These are phyloP conservation scores for Habropoda laboriosa DNA, from an alignment of 1,140 invertebrate species.

Conservation along the genomic window DNA sequence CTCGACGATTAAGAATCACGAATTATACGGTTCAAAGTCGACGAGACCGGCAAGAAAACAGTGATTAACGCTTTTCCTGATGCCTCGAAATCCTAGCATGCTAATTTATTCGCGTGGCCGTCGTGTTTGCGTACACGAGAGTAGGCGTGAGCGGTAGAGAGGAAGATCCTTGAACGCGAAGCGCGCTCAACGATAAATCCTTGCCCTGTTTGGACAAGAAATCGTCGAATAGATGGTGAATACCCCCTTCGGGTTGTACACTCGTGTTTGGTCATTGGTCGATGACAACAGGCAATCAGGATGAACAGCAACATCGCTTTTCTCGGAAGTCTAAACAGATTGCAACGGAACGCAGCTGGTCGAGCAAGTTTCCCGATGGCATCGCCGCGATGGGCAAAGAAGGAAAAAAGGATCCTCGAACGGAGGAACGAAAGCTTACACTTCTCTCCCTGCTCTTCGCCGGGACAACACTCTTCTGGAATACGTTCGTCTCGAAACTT, in stretches of 20 bases:
- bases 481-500: not conserved
- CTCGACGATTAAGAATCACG: not conserved
- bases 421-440: not conserved
- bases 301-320: conserved; percentile 10
- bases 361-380: conserved; percentile 52
- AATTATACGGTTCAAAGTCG: conserved; percentile 1
- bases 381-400: conserved; percentile 7
- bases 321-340: conserved; percentile 40
- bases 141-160: not conserved
- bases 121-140: too few relatives aligned
- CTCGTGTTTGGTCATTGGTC: not conserved
- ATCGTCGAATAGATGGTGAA: not conserved
- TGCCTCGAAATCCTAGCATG: not conserved
- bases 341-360: conserved; percentile 20
- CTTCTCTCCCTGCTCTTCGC: not conserved
- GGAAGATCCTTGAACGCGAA: not conserved
- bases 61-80: not conserved
- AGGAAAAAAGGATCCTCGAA: not conserved
- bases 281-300: conserved; percentile 1
- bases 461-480: not conserved
- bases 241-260: not conserved
- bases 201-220: not conserved
- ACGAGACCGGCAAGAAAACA: not conserved
- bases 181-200: not conserved
- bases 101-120: not conserved